These are phyloP conservation scores for Antigone vipio DNA, from an alignment of 2,113 vertebrate species.

Conservation along the genomic window DNA sequence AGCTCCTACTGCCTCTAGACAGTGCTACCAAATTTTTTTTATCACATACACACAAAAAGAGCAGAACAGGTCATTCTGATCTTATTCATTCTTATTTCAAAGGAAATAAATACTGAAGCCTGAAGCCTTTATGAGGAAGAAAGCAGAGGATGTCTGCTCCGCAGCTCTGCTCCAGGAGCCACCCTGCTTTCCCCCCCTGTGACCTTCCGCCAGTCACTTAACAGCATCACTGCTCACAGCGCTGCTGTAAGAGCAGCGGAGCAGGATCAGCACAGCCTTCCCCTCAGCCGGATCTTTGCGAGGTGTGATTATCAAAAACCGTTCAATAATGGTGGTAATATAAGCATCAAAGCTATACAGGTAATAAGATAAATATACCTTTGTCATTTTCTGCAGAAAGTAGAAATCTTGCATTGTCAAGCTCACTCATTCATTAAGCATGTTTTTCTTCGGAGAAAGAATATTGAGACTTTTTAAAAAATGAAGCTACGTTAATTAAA, in stretches of 20 bases:
- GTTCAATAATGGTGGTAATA: not conserved
- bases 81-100: not conserved
- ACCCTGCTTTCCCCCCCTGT: not conserved
- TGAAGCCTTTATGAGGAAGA: not conserved
- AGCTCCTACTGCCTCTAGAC: not conserved
- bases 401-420: not conserved
- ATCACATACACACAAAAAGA: not conserved
- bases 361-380: not conserved
- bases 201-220: not conserved
- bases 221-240: fast-evolving
- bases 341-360: not conserved
- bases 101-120: not conserved
- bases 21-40: not conserved
- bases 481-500: not conserved
- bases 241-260: fast-evolving
- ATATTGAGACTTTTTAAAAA: not conserved
- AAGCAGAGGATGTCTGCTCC: not conserved
- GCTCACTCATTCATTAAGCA: not conserved
- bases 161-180: not conserved
- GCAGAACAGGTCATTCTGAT: not conserved
- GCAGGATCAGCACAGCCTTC: not conserved
- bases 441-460: not conserved
- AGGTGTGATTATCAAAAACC: not conserved
- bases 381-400: not conserved
- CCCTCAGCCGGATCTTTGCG: not conserved